Evolutionary conservation across 1,140 invertebrate genomes (phyloP), one percentile per base, ranked within the genome.

Genomic region (Nasonia giraulti): DNA sequence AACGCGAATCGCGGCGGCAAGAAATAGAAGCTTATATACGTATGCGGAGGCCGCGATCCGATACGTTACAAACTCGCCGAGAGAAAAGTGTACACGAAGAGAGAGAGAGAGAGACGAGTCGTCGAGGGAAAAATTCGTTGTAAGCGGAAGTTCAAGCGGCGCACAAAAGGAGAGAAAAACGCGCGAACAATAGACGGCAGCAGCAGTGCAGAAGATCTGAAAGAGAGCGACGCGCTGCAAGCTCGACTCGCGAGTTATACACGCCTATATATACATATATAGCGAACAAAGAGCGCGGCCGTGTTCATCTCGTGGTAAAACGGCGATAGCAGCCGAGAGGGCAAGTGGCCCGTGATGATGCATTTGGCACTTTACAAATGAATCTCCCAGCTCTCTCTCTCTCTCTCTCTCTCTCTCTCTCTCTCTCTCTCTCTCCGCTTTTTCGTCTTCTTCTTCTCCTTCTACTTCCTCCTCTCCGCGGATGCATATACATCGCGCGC

Each of bases 291-390:
- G 77, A 80, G 68, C 27, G 20, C 4, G 17, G 14, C 20, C 55
- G 55, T 62, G 78, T 47, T 84, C 83, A 75, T 84, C 78, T 80
- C 77, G 78, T 75, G 84, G 84, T 73, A 77, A 85, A 81, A 81
- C 33, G 78, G 62, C 40, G 84, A 81, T 85, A 85, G 73, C 78
- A 85, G 73, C 78, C 69, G 68, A 80, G 73, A 69, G 79, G 71
- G 55, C 79, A 85, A 85, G 84, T 85, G 73, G 79, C 78, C 84
- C 79, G 84, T 81, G 84, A 85, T 85, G 84, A 85, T 85, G 84
- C 73, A 76, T 81, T 85, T 81, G 84, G 84, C 84, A 85, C 84
- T 85, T 85, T 81, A 85, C 79, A 81, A 85, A 85, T 85, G 78
- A 85, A 81, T 85, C 79, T 27, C 27, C 27, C 27, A 27, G 27